These are phyloP conservation scores for Arnoldichthys spilopterus DNA, from an alignment of 2,797 vertebrate genomes.

Conservation along the genomic window DNA sequence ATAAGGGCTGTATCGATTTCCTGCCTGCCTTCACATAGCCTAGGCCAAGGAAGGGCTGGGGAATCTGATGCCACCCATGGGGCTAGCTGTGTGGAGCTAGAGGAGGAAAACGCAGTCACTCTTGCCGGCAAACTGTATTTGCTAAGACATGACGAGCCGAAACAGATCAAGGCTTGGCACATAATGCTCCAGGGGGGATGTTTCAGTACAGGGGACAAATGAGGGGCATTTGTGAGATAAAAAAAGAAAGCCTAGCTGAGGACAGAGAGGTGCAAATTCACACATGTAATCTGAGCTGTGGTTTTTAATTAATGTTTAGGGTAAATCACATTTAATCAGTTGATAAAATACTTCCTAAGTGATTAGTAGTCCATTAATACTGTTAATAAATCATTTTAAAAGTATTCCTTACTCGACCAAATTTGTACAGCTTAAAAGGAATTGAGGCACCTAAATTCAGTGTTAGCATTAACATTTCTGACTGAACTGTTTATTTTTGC, in stretches of 20 bases:
- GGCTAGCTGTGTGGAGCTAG: background rate
- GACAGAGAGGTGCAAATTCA: background rate
- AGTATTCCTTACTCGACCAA: too few species aligned
- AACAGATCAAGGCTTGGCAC: background rate
- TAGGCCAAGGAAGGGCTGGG: background rate
- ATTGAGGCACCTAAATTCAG: too few species aligned
- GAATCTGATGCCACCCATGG: constrained; percentile 21
- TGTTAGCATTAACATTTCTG: too few species aligned
- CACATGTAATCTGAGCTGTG: background rate
- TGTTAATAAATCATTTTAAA: too few species aligned
- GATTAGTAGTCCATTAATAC: too few species aligned
- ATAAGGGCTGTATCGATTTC: constrained; percentile 32
- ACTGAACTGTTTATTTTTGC: background rate
- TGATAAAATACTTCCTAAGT: too few species aligned
- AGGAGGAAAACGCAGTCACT: background rate
- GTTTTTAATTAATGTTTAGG: too few species aligned
- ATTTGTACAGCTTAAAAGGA: too few species aligned
- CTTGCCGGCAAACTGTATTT: background rate
- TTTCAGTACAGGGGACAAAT: background rate
- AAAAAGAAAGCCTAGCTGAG: background rate
- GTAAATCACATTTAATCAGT: too few species aligned
- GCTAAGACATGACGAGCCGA: constrained; percentile 12
- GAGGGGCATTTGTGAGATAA: constrained; percentile 2
- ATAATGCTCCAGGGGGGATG: background rate
- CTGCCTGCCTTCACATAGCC: background rate